These are phyloP conservation scores for Dromius quadrimaculatus DNA, from an alignment of 2,888 invertebrate species.

Conservation along the genomic window DNA sequence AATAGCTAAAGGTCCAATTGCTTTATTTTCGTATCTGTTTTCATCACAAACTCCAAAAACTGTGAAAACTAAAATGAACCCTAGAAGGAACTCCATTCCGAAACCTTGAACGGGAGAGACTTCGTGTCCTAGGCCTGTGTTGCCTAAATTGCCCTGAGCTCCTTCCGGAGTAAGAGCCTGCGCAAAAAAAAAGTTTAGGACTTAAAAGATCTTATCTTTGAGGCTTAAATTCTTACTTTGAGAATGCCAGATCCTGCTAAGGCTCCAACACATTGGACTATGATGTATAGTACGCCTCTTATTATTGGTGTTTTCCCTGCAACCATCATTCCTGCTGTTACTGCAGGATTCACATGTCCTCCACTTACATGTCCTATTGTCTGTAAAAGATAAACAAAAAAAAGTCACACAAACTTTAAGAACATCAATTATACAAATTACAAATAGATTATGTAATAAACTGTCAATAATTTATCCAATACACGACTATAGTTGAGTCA, in stretches of 20 bases:
- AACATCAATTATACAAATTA: too few species aligned
- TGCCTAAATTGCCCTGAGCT: constrained; percentile 75
- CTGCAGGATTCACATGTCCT: constrained; percentile 93
- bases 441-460: too few species aligned
- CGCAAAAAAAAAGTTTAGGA: neutral
- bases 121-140: constrained; percentile 73
- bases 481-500: too few species aligned
- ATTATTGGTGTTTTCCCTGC: constrained; percentile 82
- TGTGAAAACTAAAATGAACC: constrained; percentile 87
- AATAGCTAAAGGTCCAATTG: constrained; percentile 84
- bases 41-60: constrained; percentile 91
- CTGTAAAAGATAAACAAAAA: constrained; percentile 70
- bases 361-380: constrained; percentile 89
- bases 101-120: constrained; percentile 83
- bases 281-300: constrained; percentile 82
- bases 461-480: too few species aligned
- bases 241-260: constrained; percentile 83
- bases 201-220: neutral
- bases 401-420: too few species aligned
- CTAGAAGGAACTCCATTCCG: constrained; percentile 91
- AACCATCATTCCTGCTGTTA: constrained; percentile 83
- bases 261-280: constrained; percentile 86
- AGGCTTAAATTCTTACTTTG: too few species aligned
- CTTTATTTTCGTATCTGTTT: constrained; percentile 82
- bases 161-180: constrained; percentile 76